Base-by-base conservation (phyloP, 2,888 invertebrate genomes). In the Lepidocyrtinus sp. region DNA sequence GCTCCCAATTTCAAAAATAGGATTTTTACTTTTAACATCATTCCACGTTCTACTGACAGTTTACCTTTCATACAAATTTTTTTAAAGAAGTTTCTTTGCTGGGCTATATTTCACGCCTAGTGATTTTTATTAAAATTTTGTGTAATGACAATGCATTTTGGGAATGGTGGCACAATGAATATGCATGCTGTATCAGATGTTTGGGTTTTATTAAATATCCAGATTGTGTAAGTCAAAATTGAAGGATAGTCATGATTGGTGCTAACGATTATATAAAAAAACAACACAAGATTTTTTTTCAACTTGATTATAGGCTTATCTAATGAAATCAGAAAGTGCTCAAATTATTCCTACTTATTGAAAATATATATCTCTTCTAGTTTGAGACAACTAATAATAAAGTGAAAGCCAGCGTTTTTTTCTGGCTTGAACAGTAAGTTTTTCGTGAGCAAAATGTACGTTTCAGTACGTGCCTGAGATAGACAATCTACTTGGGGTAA, bases 101-200 rank as follows among this genome's bases (percentile, higher is more conserved):
- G 19, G 3, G 68, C 73, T 68, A 73, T 79, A 73, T 80, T 80
- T 80, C 70, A 80, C 55, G 73, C 17, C 61, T 46, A 27, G 59
- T 70, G 79, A 80, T 74, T 80, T 75, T 80, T 80, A 80, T 80
- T 80, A 80, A 80, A 80, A 80, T 74, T 74, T 70, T 70, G 74
- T 70, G 74, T 74, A 74, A 80, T 80, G 74, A 80, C 74, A 46
- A 36, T 36, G 63, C 69, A 74, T 80, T 78, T 70, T 45, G 5
- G 21, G 24, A 72, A 62, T 64, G 19, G 36, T 36, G 36, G 36
- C 36, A 12, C 36, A 36, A 36, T 36, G 59, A 74, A 75, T 75
- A 80, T 80, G 79, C 79, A 74, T 75, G 70, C 26, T 73, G 74
- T 79, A 63, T 79, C 79, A 79, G 73, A 69, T 73, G 74, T 12